Evolutionary conservation across 2,888 invertebrate species (phyloP).

Genomic region (Portevinia maculata): DNA sequence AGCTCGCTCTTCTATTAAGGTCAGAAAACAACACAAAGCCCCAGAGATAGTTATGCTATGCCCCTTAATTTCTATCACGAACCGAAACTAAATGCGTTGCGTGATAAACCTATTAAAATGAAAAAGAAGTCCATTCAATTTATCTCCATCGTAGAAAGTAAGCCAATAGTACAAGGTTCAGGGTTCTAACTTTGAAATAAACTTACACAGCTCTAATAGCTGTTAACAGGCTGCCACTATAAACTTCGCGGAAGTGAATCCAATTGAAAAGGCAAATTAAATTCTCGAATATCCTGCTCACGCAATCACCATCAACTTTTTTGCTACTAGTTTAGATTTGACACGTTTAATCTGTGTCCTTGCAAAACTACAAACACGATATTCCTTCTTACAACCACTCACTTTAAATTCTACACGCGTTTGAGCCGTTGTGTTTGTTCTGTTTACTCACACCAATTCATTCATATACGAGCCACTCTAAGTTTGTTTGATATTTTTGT

Average conservation of each 20-base stretch:
- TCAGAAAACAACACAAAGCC: no score
- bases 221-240: constrained; percentile 18
- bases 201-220: background rate
- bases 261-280: constrained; percentile 28
- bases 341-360: constrained; percentile 6
- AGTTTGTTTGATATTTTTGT: constrained; percentile 36
- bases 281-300: constrained; percentile 15
- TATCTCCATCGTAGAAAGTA: background rate
- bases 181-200: background rate
- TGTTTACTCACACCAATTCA: constrained; percentile 10
- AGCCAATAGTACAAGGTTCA: background rate
- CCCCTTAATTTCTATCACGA: no score
- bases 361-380: background rate
- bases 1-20: no score
- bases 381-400: constrained; percentile 25
- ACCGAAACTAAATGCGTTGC: background rate
- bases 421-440: constrained; percentile 12
- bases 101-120: constrained; percentile 37
- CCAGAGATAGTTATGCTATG: no score
- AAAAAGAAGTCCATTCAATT: background rate
- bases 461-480: constrained; percentile 4
- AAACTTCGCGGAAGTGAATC: constrained; percentile 13
- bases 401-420: constrained; percentile 40
- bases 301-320: constrained; percentile 25
- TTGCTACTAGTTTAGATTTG: constrained; percentile 13